Base-by-base conservation (phyloP, 2,113 vertebrate species). In the Carassius gibelio region DNA sequence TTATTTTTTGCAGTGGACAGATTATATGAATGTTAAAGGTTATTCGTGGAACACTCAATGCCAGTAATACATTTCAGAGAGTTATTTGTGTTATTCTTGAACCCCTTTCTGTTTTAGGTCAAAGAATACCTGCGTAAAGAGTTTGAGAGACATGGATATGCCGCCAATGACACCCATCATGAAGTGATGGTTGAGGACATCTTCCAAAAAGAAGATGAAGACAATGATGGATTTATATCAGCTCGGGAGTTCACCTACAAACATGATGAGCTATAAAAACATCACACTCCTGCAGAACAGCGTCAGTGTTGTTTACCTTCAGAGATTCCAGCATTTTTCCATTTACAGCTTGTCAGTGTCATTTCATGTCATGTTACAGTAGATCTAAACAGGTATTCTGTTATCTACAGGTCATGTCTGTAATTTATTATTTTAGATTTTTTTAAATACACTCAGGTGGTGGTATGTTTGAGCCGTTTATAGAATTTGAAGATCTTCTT, bases 211-310 rank as follows among this genome's bases (percentile, higher is more conserved):
- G 98, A 99, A 94, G 98, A 99, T 88, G 94, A 97, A 92, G 97
- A 99, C 86, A 93, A 93, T 75, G 98, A 99, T 6, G 98, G 98
- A 34, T 98, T 95, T 92, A 98, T 99, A 93, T 98, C 98, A 89
- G 95, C 98, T 36, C 95, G 98, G 88, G 98, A 99, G 91, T 99
- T 99, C 88, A 98, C 97, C 0, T 99, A 98, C 92, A 94, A 95
- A 88, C 98, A 98, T 0, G 98, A 99, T 79, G 98, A 99, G 85
- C 94, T 99, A 74, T 99, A 94, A 92, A 90, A 30, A 75, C 21
- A 7, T 57, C 17, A 62, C 76, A 75, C 15, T 69, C 82, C 19
- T 68, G 23, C 19, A 17, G n/a, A 50, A 61, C 57, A 10, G n/a
- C 21, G 71, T 19, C 61, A 55, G 30, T n/a, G 71, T 77, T 76